phyloP scores from a whole-genome alignment of 2,888 invertebrate species.

The Troides aeacus region DNA sequence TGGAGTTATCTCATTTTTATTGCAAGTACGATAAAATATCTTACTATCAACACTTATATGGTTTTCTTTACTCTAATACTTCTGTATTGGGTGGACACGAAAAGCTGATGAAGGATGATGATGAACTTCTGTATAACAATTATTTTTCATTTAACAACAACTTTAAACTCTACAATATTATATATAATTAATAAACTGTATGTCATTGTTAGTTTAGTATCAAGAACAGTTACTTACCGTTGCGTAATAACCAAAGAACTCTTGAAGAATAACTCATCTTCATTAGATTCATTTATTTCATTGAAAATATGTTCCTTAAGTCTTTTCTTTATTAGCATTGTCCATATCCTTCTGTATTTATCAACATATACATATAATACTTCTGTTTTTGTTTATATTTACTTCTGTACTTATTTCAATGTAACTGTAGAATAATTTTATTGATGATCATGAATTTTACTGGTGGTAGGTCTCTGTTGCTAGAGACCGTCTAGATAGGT shows the following conservation, averaged over 20 bases:
- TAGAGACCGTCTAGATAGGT: too few relatives aligned
- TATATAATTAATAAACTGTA: neutral
- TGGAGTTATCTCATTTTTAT: too few relatives aligned
- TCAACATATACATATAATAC: too few relatives aligned
- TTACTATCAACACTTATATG: too few relatives aligned
- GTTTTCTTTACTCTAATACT: too few relatives aligned
- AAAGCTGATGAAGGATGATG: neutral
- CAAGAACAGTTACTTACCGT: neutral
- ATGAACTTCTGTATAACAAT: neutral
- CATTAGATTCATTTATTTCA: neutral
- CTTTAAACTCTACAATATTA: neutral
- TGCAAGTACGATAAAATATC: too few relatives aligned
- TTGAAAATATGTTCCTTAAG: neutral
- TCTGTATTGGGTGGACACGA: too few relatives aligned
- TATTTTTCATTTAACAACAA: neutral
- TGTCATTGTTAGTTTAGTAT: neutral
- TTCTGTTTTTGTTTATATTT: too few relatives aligned
- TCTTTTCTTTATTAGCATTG: neutral
- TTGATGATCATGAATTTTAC: too few relatives aligned
- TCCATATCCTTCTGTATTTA: neutral
- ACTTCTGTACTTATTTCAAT: too few relatives aligned
- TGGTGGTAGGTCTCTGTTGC: too few relatives aligned
- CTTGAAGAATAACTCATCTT: neutral
- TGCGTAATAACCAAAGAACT: neutral
- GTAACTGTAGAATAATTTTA: too few relatives aligned